Conservation (phyloP, 2,888 invertebrate genomes). For the Hanleya hanleyi region DNA sequence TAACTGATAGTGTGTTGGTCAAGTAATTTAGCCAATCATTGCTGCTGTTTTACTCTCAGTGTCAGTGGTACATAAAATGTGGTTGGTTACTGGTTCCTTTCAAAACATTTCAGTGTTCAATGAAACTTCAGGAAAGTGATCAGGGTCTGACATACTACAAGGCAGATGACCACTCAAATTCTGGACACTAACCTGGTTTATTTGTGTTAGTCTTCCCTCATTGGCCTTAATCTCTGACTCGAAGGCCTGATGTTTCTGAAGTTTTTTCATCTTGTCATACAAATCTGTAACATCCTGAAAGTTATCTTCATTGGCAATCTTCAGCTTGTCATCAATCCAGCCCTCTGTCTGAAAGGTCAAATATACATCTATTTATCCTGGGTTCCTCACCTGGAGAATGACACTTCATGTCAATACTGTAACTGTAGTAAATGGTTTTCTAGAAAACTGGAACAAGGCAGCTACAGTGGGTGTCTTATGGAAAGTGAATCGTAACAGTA, state of each 20-base stretch:
- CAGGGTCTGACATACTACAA: not conserved
- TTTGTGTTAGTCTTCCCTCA: constrained; percentile 87
- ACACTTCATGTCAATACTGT: no score
- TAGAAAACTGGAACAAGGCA: no score
- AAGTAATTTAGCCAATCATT: no score
- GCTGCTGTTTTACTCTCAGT: no score
- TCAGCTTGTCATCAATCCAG: constrained; percentile 94
- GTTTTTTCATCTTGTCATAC: constrained; percentile 88
- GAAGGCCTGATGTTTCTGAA: constrained; percentile 76
- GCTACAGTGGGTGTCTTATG: no score
- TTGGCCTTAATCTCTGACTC: constrained; percentile 76
- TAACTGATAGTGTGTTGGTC: no score
- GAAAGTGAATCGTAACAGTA: no score
- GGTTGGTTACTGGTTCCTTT: not conserved
- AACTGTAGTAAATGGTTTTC: no score
- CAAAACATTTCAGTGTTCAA: not conserved
- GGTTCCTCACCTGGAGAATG: no score
- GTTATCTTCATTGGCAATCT: constrained; percentile 85
- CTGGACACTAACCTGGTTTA: constrained; percentile 77
- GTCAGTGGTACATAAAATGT: not conserved
- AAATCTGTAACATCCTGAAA: constrained; percentile 85
- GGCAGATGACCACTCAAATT: no score
- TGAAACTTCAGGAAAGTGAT: not conserved
- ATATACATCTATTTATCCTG: no score
- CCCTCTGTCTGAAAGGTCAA: constrained; percentile 82